Evolutionary conservation across 2,113 vertebrate species (phyloP).

Genomic region (Oryzias javanicus): DNA sequence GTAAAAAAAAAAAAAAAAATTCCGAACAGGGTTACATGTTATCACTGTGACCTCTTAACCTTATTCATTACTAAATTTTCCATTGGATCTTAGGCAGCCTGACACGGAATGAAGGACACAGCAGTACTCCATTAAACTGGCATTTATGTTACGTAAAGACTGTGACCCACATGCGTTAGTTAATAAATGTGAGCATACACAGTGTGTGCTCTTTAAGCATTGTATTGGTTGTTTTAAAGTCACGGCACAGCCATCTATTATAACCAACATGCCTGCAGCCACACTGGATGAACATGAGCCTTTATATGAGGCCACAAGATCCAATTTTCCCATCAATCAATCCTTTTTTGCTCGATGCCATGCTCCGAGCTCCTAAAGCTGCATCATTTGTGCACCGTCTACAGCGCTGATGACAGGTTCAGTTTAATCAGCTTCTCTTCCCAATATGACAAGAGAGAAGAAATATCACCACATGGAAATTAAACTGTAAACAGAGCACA

Average conservation of each 20-base stretch:
- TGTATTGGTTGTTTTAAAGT: conserved; percentile 23
- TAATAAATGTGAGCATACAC: conserved; percentile 5
- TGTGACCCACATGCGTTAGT: conserved; percentile 40
- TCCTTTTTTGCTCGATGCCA: conserved; percentile 8
- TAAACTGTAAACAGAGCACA: conserved; percentile 2
- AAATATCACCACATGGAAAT: neutral
- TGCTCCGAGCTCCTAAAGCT: conserved; percentile 7
- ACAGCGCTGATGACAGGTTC: neutral
- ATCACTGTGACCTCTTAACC: conserved; percentile 28
- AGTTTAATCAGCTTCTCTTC: conserved; percentile 16
- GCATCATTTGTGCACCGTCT: conserved; percentile 2
- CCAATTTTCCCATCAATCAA: conserved; percentile 47
- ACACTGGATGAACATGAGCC: conserved; percentile 25
- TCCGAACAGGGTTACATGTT: conserved; percentile 4
- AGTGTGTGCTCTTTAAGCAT: neutral
- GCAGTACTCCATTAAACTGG: conserved; percentile 2
- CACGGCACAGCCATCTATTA: conserved; percentile 17
- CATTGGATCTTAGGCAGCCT: neutral
- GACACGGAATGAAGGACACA: neutral
- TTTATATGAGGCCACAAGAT: conserved; percentile 50
- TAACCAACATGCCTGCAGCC: conserved; percentile 46
- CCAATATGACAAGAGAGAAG: conserved; percentile 18
- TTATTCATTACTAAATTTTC: conserved; percentile 51
- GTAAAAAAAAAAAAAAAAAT: conserved; percentile 14
- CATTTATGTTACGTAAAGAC: conserved; percentile 25